Conservation (phyloP, 2,888 invertebrate genomes). For the Labia minor region DNA sequence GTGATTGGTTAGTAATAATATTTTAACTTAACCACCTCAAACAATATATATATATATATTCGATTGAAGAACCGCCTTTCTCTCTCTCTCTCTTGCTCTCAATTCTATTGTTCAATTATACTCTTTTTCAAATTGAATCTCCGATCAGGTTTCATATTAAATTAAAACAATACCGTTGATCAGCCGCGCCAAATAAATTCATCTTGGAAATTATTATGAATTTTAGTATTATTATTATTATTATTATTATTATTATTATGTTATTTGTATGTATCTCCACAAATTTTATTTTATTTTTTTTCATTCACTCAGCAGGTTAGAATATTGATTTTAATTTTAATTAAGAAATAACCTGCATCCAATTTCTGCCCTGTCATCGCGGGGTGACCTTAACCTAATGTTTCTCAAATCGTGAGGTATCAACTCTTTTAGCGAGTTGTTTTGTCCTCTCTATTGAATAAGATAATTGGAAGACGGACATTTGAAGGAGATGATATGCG, state of each 20-base stretch:
- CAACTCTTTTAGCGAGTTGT: neutral
- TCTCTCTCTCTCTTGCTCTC: too few species aligned
- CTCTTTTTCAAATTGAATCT: neutral
- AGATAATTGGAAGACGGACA: neutral
- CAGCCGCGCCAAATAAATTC: too few species aligned
- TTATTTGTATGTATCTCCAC: neutral
- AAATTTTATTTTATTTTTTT: neutral
- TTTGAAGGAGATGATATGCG: too few species aligned
- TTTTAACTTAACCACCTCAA: too few species aligned
- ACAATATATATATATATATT: too few species aligned
- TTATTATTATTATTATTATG: too few species aligned
- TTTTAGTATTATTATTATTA: neutral
- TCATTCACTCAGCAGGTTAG: neutral
- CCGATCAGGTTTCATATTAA: neutral
- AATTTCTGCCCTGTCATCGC: neutral
- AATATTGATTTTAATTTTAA: slow-evolving; percentile 8
- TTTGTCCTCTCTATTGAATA: neutral
- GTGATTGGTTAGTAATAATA: too few species aligned
- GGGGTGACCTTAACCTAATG: neutral
- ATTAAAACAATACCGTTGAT: too few species aligned
- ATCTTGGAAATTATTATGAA: neutral
- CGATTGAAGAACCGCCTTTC: too few species aligned
- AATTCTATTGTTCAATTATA: too few species aligned
- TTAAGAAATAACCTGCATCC: neutral
- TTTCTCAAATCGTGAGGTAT: neutral